A percentile compares a stretch with the other conserved stretches of the same genome.
These are phyloP conservation scores for Paraescarpia echinospica DNA, from an alignment of 1,140 invertebrate species.

Conservation along the genomic window DNA sequence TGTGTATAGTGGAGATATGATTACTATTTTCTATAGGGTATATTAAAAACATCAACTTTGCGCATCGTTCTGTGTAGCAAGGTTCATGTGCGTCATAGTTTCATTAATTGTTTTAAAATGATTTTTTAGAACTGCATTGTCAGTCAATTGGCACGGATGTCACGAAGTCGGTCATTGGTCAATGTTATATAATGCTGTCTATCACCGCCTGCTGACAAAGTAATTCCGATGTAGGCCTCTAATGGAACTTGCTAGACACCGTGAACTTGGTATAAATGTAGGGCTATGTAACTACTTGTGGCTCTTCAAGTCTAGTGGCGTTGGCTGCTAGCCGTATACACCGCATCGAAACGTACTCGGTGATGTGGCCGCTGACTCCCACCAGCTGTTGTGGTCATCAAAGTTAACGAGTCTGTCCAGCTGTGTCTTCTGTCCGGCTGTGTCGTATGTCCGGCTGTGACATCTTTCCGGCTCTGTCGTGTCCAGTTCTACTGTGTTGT, in stretches of 20 bases:
- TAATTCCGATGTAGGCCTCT: background rate
- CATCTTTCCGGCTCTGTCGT: too few relatives aligned
- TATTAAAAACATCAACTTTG: background rate
- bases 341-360: too few relatives aligned
- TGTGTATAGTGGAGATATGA: background rate
- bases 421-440: too few relatives aligned
- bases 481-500: background rate
- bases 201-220: background rate
- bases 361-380: background rate
- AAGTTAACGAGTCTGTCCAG: background rate
- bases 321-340: too few relatives aligned
- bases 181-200: background rate
- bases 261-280: background rate
- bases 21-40: background rate
- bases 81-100: background rate
- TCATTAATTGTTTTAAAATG: background rate
- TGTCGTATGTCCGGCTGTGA: too few relatives aligned
- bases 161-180: background rate
- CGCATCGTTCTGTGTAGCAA: background rate
- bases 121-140: background rate
- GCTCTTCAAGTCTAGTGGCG: too few relatives aligned
- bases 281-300: too few relatives aligned
- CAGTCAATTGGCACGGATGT: background rate
- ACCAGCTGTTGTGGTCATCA: background rate
- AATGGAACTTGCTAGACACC: background rate